Base-by-base conservation (phyloP, 2,797 vertebrate genomes). In the Rhabdophis nuchalis region DNA sequence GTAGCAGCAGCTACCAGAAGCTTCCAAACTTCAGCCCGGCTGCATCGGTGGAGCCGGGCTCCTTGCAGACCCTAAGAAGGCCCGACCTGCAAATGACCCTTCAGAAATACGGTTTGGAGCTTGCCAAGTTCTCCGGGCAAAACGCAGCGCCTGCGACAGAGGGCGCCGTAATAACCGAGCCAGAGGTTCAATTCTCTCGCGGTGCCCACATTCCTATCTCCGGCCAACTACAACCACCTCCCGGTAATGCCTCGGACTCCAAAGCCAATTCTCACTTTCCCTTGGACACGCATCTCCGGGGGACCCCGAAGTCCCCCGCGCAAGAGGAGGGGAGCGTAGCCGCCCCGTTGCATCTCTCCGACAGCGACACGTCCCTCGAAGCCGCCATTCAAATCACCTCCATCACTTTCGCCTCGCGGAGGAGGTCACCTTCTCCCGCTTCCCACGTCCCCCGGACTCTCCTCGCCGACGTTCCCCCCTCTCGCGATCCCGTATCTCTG, bases 391-490 rank as follows among this genome's bases (percentile, higher is more conserved):
- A 97, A 29, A 95, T 98, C 85, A 95, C 97, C 11, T 98, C 98
- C 4, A 97, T 98, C 94, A 97, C 97, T 82, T 98, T 97, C n/a
- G 90, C 98, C 85, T 97, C 98, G 56, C 92, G 94, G 6, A 97
- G 95, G 89, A 96, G 93, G 90, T 97, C 97, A 18, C 95, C 95
- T 0, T 97, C 97, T 18, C 18, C 86, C 32, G 4, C n/a, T n/a
- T 94, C 97, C 1, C 36, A 93, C 12, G 90, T 54, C 0, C 94
- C 5, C 11, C 1, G 77, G 92, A n/a, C 46, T 9, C 36, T 58
- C n/a, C 61, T 23, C 4, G 77, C 86, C 50, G 92, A 5, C n/a
- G 95, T 29, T 61, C 25, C 3, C 3, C 58, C 3, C 1, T 3
- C 97, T 52, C 94, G 32, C 89, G 95, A 94, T 87, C 50, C 89